Base-by-base conservation (phyloP, 2,888 invertebrate genomes). In the Eilema griseolum region DNA sequence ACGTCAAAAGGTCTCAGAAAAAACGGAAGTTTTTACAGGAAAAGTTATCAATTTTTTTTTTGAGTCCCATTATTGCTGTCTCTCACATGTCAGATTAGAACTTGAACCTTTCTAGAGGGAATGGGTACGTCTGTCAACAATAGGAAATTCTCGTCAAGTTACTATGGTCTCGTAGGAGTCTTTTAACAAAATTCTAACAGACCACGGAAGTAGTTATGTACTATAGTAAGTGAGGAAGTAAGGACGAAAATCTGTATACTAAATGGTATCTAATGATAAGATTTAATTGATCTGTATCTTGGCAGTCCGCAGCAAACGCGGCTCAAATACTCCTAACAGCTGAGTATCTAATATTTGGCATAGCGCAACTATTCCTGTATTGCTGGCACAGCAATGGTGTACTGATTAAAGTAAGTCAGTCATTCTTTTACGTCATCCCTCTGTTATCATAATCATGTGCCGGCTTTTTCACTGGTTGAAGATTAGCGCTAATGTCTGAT, bases 371-470 rank as follows among this genome's bases (percentile, higher is more conserved):
- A 1, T 94, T 93, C 70, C 73, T 92, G 71, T 93, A 90, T 69
- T 95, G 95, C 73, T 94, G 92, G 93, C 94, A 94, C 65, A 93
- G 95, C 76, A 93, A 93, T 66, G 89, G 87, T 56, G 93, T 93
- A 56, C 78, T 91, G 4, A 72, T 86, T 10, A 93, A 92, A 88
- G 94, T 94, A 81, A 75, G 77, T 71, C 14, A 3, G 23, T 28
- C 59, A 59, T 14, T 52, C n/a, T 20, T n/a, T 52, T 52, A 52
- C 52, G n/a, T 3, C n/a, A 52, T 1, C 46, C 8, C 8, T 5
- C 20, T 41, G 8, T 20, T 20, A 46, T 41, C 41, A 41, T 41
- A 14, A 14, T 59, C 59, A 59, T 4, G 3, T 59, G 0, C 16
- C 14, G 16, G 26, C 59, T 26, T 12, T 5, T 46, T 41, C n/a